Conservation (phyloP, 1,140 invertebrate genomes). For the Drosophila triauraria region DNA sequence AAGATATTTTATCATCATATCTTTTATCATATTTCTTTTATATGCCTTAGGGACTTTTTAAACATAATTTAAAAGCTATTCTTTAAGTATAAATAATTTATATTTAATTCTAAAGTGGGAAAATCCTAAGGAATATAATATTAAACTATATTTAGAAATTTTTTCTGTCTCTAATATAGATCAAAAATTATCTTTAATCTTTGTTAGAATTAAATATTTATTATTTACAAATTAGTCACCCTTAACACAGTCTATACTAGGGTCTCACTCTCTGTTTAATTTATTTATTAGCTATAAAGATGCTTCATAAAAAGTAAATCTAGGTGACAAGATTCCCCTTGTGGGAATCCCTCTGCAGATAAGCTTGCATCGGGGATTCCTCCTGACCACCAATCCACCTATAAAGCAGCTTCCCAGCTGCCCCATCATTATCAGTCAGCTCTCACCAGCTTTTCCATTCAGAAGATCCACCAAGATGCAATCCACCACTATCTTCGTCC, state of each 20-base stretch:
- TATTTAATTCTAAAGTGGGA: no score
- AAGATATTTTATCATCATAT: no score
- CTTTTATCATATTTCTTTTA: no score
- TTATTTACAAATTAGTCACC: no score
- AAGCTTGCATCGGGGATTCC: constrained; percentile 19
- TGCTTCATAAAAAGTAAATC: background rate
- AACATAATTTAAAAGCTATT: no score
- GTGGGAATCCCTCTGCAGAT: constrained; percentile 5
- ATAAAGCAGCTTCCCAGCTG: constrained; percentile 15
- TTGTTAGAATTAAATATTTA: no score
- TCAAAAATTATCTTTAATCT: background rate
- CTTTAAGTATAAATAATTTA: no score
- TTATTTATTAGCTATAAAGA: constrained; percentile 1
- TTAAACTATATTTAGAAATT: background rate
- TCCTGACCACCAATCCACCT: background rate
- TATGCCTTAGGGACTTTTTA: no score
- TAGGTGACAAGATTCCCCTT: constrained; percentile 5
- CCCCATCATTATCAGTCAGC: constrained; percentile 14
- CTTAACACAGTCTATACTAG: background rate
- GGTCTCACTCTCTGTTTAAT: background rate
- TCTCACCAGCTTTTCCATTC: background rate
- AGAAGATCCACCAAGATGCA: constrained; percentile 22
- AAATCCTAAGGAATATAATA: no score
- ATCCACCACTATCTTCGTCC: background rate
- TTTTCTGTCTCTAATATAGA: background rate